These are phyloP conservation scores for Merops nubicus DNA, from an alignment of 2,113 vertebrate genomes.

Conservation along the genomic window DNA sequence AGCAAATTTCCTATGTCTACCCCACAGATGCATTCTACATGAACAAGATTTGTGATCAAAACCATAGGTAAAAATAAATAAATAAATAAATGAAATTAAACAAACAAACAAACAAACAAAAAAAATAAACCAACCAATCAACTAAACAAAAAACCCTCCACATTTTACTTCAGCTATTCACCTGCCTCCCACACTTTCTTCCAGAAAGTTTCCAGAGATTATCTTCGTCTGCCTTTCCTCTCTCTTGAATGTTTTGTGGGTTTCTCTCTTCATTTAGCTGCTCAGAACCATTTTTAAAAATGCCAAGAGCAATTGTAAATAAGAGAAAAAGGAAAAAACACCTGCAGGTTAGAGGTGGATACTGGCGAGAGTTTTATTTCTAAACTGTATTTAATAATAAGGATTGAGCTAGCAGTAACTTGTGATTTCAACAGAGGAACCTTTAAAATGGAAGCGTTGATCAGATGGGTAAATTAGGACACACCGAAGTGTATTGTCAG, in stretches of 20 bases:
- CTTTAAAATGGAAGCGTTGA: background rate
- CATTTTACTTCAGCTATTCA: background rate
- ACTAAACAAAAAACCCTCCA: background rate
- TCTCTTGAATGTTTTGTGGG: background rate
- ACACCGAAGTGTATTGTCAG: background rate
- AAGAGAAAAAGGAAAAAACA: rapidly evolving
- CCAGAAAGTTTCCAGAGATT: background rate
- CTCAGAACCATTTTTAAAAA: background rate
- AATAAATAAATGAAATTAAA: background rate
- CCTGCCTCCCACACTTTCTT: background rate
- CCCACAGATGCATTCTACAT: background rate
- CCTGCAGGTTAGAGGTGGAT: background rate
- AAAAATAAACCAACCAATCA: background rate
- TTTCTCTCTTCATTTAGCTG: background rate
- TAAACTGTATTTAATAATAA: background rate
- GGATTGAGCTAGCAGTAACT: background rate
- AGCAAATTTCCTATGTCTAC: background rate
- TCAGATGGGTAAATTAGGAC: background rate
- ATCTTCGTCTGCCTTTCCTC: background rate
- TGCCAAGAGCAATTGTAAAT: background rate
- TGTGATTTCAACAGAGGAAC: background rate
- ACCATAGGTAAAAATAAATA: background rate
- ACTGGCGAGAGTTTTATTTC: background rate
- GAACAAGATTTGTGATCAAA: background rate
- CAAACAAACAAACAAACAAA: no score